Evolutionary conservation across 2,888 invertebrate genomes (phyloP).

Genomic region (Exephanes ischioxanthus): DNA sequence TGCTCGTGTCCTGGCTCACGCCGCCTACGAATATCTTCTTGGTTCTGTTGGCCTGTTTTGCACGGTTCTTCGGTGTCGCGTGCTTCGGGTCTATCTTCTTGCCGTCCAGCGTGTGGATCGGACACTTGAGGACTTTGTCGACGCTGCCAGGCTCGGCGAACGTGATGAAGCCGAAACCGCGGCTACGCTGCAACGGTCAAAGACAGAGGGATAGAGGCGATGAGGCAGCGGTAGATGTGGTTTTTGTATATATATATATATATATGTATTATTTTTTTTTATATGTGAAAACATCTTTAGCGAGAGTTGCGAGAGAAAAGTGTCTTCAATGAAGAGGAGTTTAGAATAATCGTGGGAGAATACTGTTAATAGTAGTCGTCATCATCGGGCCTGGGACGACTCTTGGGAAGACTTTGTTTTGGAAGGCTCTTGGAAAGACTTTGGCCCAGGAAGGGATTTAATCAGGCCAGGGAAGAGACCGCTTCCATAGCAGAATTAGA

Average conservation of each 20-base stretch:
- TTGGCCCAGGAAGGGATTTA: too few species aligned
- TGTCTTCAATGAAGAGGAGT: too few species aligned
- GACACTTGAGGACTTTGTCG: constrained; percentile 95
- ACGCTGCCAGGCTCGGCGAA: constrained; percentile 96
- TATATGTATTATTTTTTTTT: background rate
- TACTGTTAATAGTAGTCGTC: too few species aligned
- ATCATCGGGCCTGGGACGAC: too few species aligned
- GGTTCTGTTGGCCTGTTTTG: constrained; percentile 93
- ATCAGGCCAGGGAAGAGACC: too few species aligned
- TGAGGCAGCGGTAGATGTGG: constrained; percentile 29
- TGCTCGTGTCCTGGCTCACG: constrained; percentile 96
- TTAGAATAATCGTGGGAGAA: too few species aligned
- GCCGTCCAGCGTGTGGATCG: constrained; percentile 95
- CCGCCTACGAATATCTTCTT: constrained; percentile 97
- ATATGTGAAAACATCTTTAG: too few species aligned
- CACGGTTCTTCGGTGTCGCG: constrained; percentile 96
- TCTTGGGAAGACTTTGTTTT: too few species aligned
- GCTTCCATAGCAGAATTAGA: too few species aligned
- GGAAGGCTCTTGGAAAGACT: too few species aligned
- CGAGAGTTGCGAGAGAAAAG: too few species aligned
- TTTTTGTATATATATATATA: background rate
- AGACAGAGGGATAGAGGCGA: constrained; percentile 64
- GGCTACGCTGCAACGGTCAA: constrained; percentile 91
- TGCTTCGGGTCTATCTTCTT: constrained; percentile 98
- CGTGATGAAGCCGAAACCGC: constrained; percentile 97